These are phyloP conservation scores for Seira sanloemensis DNA, from an alignment of 2,888 invertebrate genomes.

Conservation along the genomic window DNA sequence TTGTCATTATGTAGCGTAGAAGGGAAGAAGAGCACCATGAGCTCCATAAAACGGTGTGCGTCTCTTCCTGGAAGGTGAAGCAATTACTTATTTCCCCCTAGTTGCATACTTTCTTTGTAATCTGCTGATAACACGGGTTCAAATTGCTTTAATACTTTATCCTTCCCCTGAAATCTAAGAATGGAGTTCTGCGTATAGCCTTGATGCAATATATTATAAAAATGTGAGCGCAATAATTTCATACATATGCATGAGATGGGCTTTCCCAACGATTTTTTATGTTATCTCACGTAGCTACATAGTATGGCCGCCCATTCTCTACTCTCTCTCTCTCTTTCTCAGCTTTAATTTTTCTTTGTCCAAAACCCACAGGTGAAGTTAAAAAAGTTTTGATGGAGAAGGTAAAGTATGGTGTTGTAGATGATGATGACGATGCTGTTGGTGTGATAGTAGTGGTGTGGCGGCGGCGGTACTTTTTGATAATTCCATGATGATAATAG, in stretches of 20 bases:
- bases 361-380: neutral
- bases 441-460: neutral
- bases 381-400: neutral
- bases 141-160: neutral
- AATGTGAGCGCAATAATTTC: conserved; percentile 57
- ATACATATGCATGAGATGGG: conserved; percentile 65
- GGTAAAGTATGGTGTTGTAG: neutral
- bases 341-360: conserved; percentile 8
- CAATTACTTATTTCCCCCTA: conserved; percentile 40
- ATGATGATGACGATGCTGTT: neutral
- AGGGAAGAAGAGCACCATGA: neutral
- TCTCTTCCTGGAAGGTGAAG: conserved; percentile 44
- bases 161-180: neutral
- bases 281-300: neutral
- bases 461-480: neutral
- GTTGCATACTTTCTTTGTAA: neutral
- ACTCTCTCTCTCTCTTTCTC: neutral
- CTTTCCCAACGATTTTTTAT: conserved; percentile 54
- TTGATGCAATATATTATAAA: conserved; percentile 55
- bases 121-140: conserved; percentile 2
- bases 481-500: conserved; percentile 35
- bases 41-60: neutral
- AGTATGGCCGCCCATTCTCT: neutral
- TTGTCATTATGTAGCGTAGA: neutral
- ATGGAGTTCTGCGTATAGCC: conserved; percentile 32